phyloP scores from a whole-genome alignment of 2,113 vertebrate genomes.

The Thryonomys swinderianus region DNA sequence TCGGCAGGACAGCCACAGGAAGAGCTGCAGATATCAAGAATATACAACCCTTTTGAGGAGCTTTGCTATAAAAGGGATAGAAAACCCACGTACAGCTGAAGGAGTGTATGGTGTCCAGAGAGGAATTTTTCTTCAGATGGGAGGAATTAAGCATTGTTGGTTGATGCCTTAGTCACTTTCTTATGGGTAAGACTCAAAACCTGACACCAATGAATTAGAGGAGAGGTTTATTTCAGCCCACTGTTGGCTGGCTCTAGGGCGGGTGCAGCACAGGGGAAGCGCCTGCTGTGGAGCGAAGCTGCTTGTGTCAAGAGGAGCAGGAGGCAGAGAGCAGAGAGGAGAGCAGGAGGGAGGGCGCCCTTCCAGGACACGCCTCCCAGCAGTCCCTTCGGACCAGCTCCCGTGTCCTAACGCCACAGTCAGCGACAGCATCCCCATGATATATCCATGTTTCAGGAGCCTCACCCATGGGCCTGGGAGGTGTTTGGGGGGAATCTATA shows the following conservation, averaged over 20 bases:
- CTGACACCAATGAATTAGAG: neutral
- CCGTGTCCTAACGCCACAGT: neutral
- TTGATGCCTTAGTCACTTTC: neutral
- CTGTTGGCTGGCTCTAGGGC: neutral
- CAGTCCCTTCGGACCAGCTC: neutral
- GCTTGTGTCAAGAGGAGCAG: neutral
- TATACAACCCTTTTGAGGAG: neutral
- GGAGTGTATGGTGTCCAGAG: neutral
- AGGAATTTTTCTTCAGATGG: neutral
- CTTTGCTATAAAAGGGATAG: neutral
- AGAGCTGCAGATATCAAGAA: neutral
- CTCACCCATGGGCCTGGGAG: neutral
- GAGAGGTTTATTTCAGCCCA: neutral
- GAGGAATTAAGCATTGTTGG: neutral
- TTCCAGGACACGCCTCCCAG: neutral
- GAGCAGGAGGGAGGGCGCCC: neutral
- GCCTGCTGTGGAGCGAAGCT: neutral
- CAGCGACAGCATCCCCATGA: neutral
- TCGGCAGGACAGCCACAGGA: neutral
- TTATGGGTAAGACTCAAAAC: neutral
- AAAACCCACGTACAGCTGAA: neutral
- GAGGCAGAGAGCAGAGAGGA: neutral
- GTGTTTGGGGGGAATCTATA: neutral
- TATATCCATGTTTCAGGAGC: neutral
- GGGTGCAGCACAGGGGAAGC: neutral